Percentiles rank a stretch among this genome's conserved stretches.
Evolutionary conservation across 2,888 invertebrate species (phyloP).

Genomic region (Ochropacha duplaris): DNA sequence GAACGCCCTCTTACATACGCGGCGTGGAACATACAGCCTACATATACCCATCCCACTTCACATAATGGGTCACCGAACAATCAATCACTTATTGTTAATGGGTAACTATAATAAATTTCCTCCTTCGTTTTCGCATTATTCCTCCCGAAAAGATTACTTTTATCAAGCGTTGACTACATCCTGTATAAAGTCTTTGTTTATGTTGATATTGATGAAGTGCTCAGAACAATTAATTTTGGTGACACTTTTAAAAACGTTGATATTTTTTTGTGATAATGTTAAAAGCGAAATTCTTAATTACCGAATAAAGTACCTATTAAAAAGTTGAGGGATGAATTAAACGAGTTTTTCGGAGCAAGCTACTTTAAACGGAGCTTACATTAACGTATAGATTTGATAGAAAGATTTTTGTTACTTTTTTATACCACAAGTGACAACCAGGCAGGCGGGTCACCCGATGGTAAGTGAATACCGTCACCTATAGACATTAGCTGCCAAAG

Average conservation of each 20-base stretch:
- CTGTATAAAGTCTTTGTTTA: not conserved
- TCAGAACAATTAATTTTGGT: no score
- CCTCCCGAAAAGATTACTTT: no score
- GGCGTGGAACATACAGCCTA: not conserved
- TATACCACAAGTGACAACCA: no score
- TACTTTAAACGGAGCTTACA: no score
- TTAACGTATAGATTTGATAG: no score
- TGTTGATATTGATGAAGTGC: no score
- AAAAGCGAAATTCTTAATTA: no score
- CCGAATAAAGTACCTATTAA: not conserved
- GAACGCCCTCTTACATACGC: not conserved
- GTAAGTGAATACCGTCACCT: no score
- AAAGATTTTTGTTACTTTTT: no score
- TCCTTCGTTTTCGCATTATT: not conserved
- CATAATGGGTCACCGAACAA: constrained; percentile 3
- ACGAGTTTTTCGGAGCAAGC: not conserved
- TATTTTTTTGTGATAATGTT: no score
- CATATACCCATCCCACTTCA: not conserved
- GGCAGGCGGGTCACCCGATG: no score
- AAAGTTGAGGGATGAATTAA: not conserved
- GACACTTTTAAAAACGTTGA: not conserved
- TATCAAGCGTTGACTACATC: not conserved
- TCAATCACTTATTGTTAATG: constrained; percentile 5
- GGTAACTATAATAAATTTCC: not conserved
- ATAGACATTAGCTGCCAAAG: no score